Evolutionary conservation across 2,113 vertebrate genomes (phyloP).

Genomic region (Euleptes europaea): DNA sequence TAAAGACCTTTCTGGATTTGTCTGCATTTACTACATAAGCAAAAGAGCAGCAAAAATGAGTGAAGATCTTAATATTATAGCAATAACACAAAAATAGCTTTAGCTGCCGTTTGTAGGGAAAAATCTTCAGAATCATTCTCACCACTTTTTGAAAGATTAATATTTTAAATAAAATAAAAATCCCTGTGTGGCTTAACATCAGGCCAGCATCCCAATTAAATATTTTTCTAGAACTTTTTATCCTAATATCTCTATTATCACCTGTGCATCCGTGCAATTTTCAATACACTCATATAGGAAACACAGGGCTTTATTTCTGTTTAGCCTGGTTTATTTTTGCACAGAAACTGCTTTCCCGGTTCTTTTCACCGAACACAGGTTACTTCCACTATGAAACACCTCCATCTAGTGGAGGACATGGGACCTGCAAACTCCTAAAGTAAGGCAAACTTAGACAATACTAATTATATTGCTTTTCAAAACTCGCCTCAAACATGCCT

Average conservation of each 20-base stretch:
- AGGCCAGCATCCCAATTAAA: background rate
- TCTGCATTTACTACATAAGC: background rate
- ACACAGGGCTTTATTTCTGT: background rate
- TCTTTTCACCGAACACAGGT: background rate
- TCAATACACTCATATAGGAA: background rate
- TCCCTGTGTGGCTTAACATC: background rate
- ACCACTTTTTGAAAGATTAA: background rate
- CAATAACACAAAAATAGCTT: background rate
- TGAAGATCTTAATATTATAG: background rate
- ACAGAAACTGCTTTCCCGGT: background rate
- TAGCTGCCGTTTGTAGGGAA: background rate
- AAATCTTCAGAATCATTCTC: background rate
- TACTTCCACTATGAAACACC: slow-evolving; percentile 45
- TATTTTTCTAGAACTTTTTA: background rate
- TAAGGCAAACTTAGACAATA: fast-evolving
- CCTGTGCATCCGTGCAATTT: background rate
- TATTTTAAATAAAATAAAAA: background rate
- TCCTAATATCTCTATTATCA: background rate
- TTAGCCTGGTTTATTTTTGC: background rate
- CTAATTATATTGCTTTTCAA: background rate
- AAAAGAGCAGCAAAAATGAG: background rate
- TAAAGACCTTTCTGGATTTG: background rate
- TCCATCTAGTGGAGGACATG: slow-evolving; percentile 62
- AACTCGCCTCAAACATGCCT: background rate
- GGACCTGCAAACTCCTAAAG: background rate